phyloP scores from a whole-genome alignment of 2,888 invertebrate species.

The Pteria penguin region DNA sequence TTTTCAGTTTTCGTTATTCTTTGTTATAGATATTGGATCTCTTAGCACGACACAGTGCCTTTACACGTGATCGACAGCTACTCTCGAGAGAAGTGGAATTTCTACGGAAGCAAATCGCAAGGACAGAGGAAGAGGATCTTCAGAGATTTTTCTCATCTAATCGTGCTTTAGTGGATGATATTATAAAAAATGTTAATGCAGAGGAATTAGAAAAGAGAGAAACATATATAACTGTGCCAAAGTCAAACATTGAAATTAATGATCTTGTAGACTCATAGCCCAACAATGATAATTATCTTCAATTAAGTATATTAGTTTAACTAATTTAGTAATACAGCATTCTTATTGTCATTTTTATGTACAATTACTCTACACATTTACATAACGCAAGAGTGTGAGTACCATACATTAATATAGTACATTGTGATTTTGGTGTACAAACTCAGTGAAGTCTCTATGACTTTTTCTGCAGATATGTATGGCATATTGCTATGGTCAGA shows the following conservation, averaged over 20 bases:
- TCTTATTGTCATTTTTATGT: too few relatives aligned
- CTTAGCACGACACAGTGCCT: slow-evolving; percentile 67
- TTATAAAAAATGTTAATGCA: slow-evolving; percentile 64
- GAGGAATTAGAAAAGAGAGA: slow-evolving; percentile 61
- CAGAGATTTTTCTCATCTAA: slow-evolving; percentile 67
- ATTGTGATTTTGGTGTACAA: too few relatives aligned
- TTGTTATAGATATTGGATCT: slow-evolving; percentile 72
- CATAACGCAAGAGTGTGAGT: too few relatives aligned
- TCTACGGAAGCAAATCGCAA: slow-evolving; percentile 69
- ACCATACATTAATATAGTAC: too few relatives aligned
- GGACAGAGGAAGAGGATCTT: slow-evolving; percentile 60
- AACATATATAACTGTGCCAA: slow-evolving; percentile 44
- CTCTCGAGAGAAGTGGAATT: slow-evolving; percentile 77
- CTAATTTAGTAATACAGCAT: too few relatives aligned
- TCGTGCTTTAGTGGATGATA: slow-evolving; percentile 67
- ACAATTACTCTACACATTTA: too few relatives aligned
- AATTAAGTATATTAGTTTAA: too few relatives aligned
- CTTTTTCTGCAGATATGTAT: too few relatives aligned
- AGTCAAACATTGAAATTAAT: slow-evolving; percentile 28
- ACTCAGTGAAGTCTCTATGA: too few relatives aligned
- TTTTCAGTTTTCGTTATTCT: too few relatives aligned
- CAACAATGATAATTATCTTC: too few relatives aligned
- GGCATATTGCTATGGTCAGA: too few relatives aligned
- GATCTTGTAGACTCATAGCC: slow-evolving; percentile 19
- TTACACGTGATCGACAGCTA: slow-evolving; percentile 73